Evolutionary conservation across 2,797 vertebrate genomes (phyloP).

Genomic region (Schizopygopsis malacanthus): DNA sequence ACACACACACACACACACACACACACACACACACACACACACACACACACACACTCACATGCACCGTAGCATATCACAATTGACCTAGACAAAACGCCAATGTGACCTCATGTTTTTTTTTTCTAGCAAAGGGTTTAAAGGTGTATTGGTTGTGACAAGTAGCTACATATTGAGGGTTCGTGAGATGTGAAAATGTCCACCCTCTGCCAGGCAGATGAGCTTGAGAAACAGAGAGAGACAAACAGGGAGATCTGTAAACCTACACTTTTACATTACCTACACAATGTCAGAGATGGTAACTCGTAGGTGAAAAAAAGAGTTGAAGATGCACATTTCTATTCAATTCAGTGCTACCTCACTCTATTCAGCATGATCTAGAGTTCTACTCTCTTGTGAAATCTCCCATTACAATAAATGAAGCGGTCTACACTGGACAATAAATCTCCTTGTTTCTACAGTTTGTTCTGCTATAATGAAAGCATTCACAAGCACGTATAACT

Average conservation of each 20-base stretch:
- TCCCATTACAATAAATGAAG: background rate
- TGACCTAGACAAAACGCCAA: constrained; percentile 22
- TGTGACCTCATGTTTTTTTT: constrained; percentile 45
- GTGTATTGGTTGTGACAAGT: constrained; percentile 54
- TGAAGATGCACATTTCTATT: background rate
- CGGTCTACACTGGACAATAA: background rate
- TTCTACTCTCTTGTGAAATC: background rate
- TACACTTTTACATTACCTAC: background rate
- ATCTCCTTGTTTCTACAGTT: background rate
- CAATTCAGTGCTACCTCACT: background rate
- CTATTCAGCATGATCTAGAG: background rate
- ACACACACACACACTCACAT: background rate
- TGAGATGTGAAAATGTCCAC: constrained; percentile 58
- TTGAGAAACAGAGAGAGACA: constrained; percentile 1
- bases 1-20: constrained; percentile 4
- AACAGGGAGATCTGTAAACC: background rate
- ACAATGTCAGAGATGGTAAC: background rate
- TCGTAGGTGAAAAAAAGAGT: too few relatives aligned
- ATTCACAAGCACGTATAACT: background rate
- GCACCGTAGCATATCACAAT: constrained; percentile 1
- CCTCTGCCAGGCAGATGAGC: constrained; percentile 40
- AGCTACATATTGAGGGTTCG: constrained; percentile 52
- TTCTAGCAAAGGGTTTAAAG: constrained; percentile 29
- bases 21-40: background rate
- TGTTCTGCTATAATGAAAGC: background rate